A percentile compares a stretch with the other conserved stretches of the same genome.
phyloP scores from a whole-genome alignment of 2,888 invertebrate genomes.

The Priocnemis perturbator region DNA sequence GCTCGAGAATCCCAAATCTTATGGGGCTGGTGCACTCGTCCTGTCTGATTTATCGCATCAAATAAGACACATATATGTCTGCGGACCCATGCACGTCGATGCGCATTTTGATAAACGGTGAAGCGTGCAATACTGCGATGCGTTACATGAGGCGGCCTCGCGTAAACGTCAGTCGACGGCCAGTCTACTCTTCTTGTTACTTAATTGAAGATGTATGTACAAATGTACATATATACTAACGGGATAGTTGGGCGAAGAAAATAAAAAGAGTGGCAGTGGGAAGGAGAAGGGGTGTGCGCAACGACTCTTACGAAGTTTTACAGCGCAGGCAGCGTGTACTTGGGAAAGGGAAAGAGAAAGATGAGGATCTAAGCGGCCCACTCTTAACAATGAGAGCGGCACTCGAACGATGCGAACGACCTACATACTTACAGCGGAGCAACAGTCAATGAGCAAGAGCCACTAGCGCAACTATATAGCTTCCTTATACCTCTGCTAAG shows the following conservation, averaged over 20 bases:
- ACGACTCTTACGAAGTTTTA: slow-evolving; percentile 28
- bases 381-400: slow-evolving; percentile 50
- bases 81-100: too few species aligned
- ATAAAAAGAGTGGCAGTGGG: slow-evolving; percentile 5
- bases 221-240: too few species aligned
- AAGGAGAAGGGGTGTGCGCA: slow-evolving; percentile 17
- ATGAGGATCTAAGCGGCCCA: slow-evolving; percentile 39
- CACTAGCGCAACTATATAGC: too few species aligned
- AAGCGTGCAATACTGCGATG: not conserved
- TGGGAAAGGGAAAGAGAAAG: too few species aligned
- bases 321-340: too few species aligned
- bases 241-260: slow-evolving; percentile 12
- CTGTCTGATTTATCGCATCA: too few species aligned
- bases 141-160: not conserved
- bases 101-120: not conserved
- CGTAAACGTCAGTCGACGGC: slow-evolving; percentile 11
- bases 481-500: too few species aligned
- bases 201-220: slow-evolving; percentile 32
- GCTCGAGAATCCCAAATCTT: too few species aligned
- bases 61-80: too few species aligned
- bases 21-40: too few species aligned
- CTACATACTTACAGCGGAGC: slow-evolving; percentile 60
- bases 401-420: slow-evolving; percentile 42
- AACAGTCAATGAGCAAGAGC: slow-evolving; percentile 46
- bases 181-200: slow-evolving; percentile 26